These are phyloP conservation scores for Drosophila pseudotalamancana DNA, from an alignment of 2,888 invertebrate species.

Conservation along the genomic window DNA sequence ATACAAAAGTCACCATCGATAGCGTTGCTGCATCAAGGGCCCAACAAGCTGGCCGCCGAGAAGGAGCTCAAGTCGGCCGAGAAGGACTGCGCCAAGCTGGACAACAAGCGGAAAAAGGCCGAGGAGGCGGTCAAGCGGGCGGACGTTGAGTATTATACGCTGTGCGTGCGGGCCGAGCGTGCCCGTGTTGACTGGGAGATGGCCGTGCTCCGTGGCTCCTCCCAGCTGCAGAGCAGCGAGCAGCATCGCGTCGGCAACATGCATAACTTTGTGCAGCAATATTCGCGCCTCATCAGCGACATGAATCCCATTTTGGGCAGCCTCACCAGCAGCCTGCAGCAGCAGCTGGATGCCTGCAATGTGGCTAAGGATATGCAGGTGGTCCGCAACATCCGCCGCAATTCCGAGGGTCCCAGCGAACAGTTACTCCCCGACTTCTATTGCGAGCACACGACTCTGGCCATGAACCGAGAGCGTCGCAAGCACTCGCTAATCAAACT, in stretches of 20 bases:
- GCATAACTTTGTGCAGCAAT: constrained; percentile 89
- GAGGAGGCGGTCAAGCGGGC: constrained; percentile 96
- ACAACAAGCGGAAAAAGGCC: constrained; percentile 94
- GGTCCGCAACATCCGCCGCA: constrained; percentile 83
- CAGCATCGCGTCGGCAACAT: constrained; percentile 94
- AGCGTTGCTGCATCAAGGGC: constrained; percentile 82
- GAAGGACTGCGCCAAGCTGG: constrained; percentile 90
- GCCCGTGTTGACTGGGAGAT: constrained; percentile 96
- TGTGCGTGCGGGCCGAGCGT: constrained; percentile 95
- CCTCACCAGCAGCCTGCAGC: constrained; percentile 84
- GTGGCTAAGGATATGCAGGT: constrained; percentile 83
- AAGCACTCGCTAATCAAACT: constrained; percentile 94
- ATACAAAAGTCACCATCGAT: constrained; percentile 84
- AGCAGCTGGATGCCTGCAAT: constrained; percentile 83
- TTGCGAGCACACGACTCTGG: constrained; percentile 96
- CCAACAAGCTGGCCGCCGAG: constrained; percentile 82
- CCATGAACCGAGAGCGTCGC: constrained; percentile 95
- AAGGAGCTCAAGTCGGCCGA: constrained; percentile 86
- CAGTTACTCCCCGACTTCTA: constrained; percentile 97
- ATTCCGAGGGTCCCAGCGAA: constrained; percentile 87
- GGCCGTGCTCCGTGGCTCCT: constrained; percentile 93
- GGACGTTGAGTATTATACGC: constrained; percentile 96
- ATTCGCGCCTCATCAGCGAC: constrained; percentile 88
- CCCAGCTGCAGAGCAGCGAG: constrained; percentile 94
- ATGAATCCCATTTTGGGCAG: constrained; percentile 92